These are phyloP conservation scores for Sorex fumeus DNA, from an alignment of 2,113 vertebrate species.

Conservation along the genomic window DNA sequence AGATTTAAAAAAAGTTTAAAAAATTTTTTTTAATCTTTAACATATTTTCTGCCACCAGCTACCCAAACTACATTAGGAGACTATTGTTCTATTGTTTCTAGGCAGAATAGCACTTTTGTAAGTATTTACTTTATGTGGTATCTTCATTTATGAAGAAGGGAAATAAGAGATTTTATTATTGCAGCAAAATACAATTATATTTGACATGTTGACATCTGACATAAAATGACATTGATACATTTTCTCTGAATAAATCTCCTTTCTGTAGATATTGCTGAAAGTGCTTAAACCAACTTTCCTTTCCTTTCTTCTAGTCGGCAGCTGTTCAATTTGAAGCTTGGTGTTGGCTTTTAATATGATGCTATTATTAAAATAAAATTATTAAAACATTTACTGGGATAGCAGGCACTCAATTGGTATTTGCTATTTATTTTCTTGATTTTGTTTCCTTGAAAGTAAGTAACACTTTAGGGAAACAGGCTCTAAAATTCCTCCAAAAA, in stretches of 20 bases:
- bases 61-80: neutral
- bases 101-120: conserved; percentile 40
- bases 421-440: conserved; percentile 7
- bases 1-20: neutral
- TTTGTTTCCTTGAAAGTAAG: neutral
- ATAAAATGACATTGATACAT: conserved; percentile 64
- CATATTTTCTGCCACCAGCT: conserved; percentile 2
- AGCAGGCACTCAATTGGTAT: neutral
- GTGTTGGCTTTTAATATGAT: conserved; percentile 52
- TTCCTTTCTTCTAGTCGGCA: conserved; percentile 37
- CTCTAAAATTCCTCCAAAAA: neutral
- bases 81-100: conserved; percentile 8
- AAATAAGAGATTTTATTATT: conserved; percentile 56
- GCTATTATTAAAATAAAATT: conserved; percentile 59
- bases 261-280: conserved; percentile 22
- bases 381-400: neutral
- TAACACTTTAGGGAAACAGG: neutral
- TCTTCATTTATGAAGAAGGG: conserved; percentile 56
- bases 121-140: conserved; percentile 32
- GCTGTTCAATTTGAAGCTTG: conserved; percentile 17
- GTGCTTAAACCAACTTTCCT: conserved; percentile 54
- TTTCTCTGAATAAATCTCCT: conserved; percentile 58
- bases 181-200: conserved; percentile 67
- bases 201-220: conserved; percentile 68
- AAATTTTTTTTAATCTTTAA: neutral